Evolutionary conservation across 2,797 vertebrate genomes (phyloP), one percentile per base, ranked within the genome.

Genomic region (Ctenosaura bakeri): DNA sequence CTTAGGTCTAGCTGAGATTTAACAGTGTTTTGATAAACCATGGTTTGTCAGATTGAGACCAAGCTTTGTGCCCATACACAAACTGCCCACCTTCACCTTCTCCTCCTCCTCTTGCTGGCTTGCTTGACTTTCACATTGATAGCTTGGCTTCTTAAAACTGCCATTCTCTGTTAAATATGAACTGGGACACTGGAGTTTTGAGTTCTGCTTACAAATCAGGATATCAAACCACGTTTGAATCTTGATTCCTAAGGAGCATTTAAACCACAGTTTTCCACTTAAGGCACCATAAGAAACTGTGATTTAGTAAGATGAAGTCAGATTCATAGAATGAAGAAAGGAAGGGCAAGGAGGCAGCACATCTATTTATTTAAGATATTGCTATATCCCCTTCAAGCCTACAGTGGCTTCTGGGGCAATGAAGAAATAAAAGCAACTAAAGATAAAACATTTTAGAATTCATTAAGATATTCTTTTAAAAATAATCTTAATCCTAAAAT

Each of bases 191-290:
- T 50, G 22, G 35, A 14, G n/a, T 24, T 66, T 66, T 77, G n/a
- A 52, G 12, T 24, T 7, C 26, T 22, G 6, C 35, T 42, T 64
- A 64, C 56, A 64, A 46, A 78, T 32, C 73, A 46, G 35, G 71
- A 78, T 62, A 35, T 42, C 52, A 56, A 38, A 29, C 32, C 16
- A 38, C 35, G 7, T 73, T 86, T 54, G 3, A 29, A 10, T 87
- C 42, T 22, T 52, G 46, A 14, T 80, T 52, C 42, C 52, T 42
- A 88, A 62, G 50, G 26, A 76, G 20, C 9, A 88, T 42, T 7
- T 46, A 59, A 88, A 88, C 22, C 16, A 73, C 18, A 35, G 13
- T 56, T 85, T 83, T 74, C 87, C 20, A 32, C 26, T 59, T 88
- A 42, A n/a, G 26, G 14, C 24, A 22, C 42, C 69, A 73, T 1